These are phyloP conservation scores for Nerophis ophidion DNA, from an alignment of 2,113 vertebrate species.

Conservation along the genomic window DNA sequence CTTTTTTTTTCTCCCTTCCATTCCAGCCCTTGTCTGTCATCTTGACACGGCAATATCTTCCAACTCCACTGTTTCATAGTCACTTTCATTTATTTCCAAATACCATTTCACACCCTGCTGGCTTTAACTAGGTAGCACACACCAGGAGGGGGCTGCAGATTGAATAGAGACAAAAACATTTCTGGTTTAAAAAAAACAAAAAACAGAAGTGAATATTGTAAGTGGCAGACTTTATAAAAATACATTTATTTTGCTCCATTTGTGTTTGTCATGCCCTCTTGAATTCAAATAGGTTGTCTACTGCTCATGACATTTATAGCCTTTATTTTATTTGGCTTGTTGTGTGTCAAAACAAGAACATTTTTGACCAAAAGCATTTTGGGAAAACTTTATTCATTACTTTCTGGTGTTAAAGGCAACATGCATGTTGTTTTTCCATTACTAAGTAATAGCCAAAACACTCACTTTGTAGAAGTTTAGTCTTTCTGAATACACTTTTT, in stretches of 20 bases:
- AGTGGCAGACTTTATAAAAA: conserved; percentile 92
- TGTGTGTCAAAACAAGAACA: background rate
- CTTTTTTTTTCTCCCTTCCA: conserved; percentile 81
- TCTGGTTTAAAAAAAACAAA: conserved; percentile 94
- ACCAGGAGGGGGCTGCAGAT: conserved; percentile 94
- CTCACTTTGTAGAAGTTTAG: no score
- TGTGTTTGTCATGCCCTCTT: conserved; percentile 60
- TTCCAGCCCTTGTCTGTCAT: conserved; percentile 99
- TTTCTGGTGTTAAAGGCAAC: background rate
- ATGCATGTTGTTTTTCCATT: no score
- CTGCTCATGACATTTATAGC: conserved; percentile 68
- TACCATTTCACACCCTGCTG: conserved; percentile 99
- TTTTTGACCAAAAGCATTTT: background rate
- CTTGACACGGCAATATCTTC: conserved; percentile 96
- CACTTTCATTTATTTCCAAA: conserved; percentile 99
- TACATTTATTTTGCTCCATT: conserved; percentile 74
- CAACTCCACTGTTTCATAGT: conserved; percentile 89
- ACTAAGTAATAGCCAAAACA: no score
- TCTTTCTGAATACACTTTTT: no score
- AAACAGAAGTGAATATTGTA: conserved; percentile 98
- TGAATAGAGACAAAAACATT: conserved; percentile 99
- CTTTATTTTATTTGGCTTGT: conserved; percentile 18
- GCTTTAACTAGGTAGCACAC: conserved; percentile 94
- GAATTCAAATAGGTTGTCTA: conserved; percentile 75
- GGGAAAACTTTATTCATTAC: background rate